A percentile compares a stretch with the other conserved stretches of the same genome.
Evolutionary conservation across 1,140 invertebrate genomes (phyloP).

Genomic region (Trypoxylus dichotomus): DNA sequence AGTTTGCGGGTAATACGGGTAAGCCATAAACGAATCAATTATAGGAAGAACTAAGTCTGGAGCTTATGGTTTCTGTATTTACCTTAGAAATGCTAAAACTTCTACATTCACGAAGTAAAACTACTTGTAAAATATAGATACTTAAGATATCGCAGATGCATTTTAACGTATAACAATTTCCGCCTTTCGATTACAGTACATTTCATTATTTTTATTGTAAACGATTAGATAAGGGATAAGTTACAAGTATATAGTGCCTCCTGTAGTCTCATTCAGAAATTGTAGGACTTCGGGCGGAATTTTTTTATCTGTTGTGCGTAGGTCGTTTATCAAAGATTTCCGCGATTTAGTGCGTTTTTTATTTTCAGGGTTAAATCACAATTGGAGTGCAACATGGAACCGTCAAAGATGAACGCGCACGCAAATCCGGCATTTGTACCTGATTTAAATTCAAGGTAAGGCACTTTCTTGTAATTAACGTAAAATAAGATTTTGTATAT

Average conservation of each 20-base stretch:
- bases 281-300: background rate
- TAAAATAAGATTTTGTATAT: background rate
- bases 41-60: too few relatives aligned
- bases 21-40: too few relatives aligned
- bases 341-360: constrained; percentile 1
- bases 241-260: background rate
- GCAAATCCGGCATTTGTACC: background rate
- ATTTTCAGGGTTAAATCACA: background rate
- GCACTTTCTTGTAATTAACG: background rate
- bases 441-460: constrained; percentile 15
- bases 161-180: background rate
- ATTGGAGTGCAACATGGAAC: background rate
- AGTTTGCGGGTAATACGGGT: too few relatives aligned
- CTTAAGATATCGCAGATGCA: too few relatives aligned
- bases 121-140: too few relatives aligned
- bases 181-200: background rate
- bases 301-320: background rate
- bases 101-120: too few relatives aligned
- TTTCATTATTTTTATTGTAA: background rate
- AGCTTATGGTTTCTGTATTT: too few relatives aligned
- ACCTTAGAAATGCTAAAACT: too few relatives aligned
- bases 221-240: background rate
- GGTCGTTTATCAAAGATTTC: background rate
- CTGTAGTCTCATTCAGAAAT: background rate
- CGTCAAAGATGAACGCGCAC: background rate